phyloP scores from a whole-genome alignment of 2,888 invertebrate species.

The Pseudococcus viburni region DNA sequence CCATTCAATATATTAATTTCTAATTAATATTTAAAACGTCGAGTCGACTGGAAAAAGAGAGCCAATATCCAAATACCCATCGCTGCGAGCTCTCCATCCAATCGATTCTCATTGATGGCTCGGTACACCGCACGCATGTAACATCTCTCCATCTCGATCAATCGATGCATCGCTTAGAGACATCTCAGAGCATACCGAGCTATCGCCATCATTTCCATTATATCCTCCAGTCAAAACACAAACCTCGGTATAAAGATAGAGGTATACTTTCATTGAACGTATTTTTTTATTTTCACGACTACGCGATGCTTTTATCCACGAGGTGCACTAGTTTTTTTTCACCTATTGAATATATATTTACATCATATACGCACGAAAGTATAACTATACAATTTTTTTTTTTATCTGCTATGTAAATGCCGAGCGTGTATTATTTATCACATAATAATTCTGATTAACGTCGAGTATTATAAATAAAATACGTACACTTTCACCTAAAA shows the following conservation, averaged over 20 bases:
- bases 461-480: not conserved
- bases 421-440: constrained; percentile 27
- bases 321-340: constrained; percentile 27
- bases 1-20: not conserved
- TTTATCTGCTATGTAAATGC: not conserved
- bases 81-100: not conserved
- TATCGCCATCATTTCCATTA: not conserved
- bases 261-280: constrained; percentile 36
- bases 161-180: not conserved
- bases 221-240: constrained; percentile 13
- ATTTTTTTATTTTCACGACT: not conserved
- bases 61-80: not conserved
- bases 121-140: not conserved
- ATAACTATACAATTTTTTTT: not conserved
- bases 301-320: not conserved
- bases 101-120: not conserved
- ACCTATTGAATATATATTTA: not conserved
- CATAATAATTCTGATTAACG: not conserved
- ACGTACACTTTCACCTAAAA: not conserved
- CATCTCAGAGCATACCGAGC: not conserved
- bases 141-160: not conserved
- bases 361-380: constrained; percentile 9
- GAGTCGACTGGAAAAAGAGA: not conserved
- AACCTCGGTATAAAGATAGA: not conserved
- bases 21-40: constrained; percentile 39